These are phyloP conservation scores for Pollenia angustigena DNA, from an alignment of 2,888 invertebrate species.

Conservation along the genomic window DNA sequence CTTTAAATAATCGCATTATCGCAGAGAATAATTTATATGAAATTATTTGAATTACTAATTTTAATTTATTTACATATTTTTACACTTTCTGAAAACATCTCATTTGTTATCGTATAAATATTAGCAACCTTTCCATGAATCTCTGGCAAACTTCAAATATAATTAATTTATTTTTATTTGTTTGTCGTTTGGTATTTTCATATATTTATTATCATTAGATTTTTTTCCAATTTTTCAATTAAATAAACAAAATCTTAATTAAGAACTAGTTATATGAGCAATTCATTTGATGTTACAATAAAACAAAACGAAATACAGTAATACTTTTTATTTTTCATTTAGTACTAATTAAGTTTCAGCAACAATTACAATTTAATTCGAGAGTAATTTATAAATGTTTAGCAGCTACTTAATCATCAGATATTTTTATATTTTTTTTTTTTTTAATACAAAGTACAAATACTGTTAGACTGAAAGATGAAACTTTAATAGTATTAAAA, in stretches of 20 bases:
- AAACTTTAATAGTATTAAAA: not conserved
- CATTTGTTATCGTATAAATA: not conserved
- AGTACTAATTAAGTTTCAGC: conserved; percentile 43
- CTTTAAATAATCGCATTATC: too few species aligned
- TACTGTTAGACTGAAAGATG: not conserved
- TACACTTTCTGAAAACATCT: not conserved
- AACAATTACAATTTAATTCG: conserved; percentile 48
- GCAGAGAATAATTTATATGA: not conserved
- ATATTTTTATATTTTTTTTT: conserved; percentile 15
- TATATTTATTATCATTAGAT: not conserved
- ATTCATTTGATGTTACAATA: conserved; percentile 12
- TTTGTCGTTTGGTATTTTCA: conserved; percentile 4
- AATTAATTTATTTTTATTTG: conserved; percentile 30
- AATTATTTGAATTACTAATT: not conserved
- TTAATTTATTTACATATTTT: not conserved
- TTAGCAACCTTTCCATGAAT: conserved; percentile 27
- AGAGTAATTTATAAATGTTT: conserved; percentile 36
- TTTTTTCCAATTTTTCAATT: not conserved
- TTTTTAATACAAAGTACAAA: not conserved
- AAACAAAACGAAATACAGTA: conserved; percentile 7
- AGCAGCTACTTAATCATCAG: conserved; percentile 30
- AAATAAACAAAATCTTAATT: conserved; percentile 31
- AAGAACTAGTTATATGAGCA: conserved; percentile 29
- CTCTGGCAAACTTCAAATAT: conserved; percentile 1
- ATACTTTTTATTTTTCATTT: conserved; percentile 12